A percentile compares a stretch with the other conserved stretches of the same genome.
phyloP scores from a whole-genome alignment of 2,797 vertebrate genomes.

The Pipistrellus pygmaeus region DNA sequence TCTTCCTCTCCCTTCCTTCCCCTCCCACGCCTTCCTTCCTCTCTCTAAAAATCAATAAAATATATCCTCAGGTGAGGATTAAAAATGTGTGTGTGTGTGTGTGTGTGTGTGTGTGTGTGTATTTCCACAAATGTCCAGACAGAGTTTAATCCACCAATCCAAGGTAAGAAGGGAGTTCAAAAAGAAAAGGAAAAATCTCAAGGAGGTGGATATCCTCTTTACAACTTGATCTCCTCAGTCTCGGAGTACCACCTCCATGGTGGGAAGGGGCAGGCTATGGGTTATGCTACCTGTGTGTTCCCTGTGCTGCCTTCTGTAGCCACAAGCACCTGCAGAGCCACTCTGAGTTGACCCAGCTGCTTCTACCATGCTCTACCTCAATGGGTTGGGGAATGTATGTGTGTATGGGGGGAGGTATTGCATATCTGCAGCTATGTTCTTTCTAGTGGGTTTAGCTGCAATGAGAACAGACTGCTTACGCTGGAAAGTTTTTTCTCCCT shows the following conservation, averaged over 20 bases:
- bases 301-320: background rate
- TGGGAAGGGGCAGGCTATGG: background rate
- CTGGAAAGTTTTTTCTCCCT: background rate
- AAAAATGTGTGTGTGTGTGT: too few species aligned
- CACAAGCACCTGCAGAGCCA: background rate
- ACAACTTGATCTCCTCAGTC: background rate
- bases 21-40: background rate
- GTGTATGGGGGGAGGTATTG: background rate
- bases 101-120: too few species aligned
- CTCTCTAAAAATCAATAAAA: background rate
- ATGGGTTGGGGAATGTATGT: background rate
- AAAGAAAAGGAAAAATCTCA: background rate
- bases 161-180: background rate
- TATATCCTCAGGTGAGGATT: background rate
- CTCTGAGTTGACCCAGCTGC: background rate
- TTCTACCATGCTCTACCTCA: background rate
- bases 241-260: background rate
- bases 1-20: background rate
- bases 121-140: background rate
- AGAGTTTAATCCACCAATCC: background rate
- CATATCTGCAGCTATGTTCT: background rate
- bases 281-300: background rate
- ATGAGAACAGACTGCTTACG: background rate
- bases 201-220: background rate
- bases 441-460: background rate